Base-by-base conservation (phyloP, 2,113 vertebrate genomes). In the Carettochelys insculpta region DNA sequence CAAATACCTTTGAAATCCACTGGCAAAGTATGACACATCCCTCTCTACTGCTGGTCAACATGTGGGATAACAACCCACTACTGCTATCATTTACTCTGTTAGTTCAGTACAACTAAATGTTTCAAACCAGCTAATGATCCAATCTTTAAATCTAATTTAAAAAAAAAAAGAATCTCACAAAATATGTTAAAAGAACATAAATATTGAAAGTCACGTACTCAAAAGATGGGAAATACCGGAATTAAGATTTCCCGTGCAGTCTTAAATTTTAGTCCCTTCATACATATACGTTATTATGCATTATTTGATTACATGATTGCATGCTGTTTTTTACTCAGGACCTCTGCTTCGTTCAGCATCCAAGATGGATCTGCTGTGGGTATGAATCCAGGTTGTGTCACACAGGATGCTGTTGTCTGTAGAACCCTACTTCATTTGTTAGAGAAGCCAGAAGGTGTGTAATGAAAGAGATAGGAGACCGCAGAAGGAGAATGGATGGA, bases 211-310 rank as follows among this genome's bases (percentile, higher is more conserved):
- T 38, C n/a, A 38, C 38, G n/a, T 38, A 38, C 65, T 38, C 65
- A 93, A 68, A 88, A 95, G 82, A 94, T 90, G 95, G 96, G 91
- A 96, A 97, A 95, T 71, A 85, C 90, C 91, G 93, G 88, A 61
- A 61, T 61, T 61, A 61, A 34, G 31, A 61, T 61, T n/a, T 61
- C 58, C 31, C 34, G 58, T n/a, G 86, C 94, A 96, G 83, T 90
- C 96, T 96, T 97, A 95, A 95, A 95, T 17, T 61, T 61, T 96
- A 96, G 94, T 92, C 95, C 71, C 87, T 95, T 96, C 95, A 94
- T 95, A 76, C 92, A 86, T 89, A 89, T 91, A 80, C 83, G 83
- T 95, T 93, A 92, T 89, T 94, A 91, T 94, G 91, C 85, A 95
- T 88, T 92, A 94, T 97, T 95, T 95, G 95, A 96, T 96, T 96